Base-by-base conservation (phyloP, 2,888 invertebrate genomes). In the Pomacea canaliculata region DNA sequence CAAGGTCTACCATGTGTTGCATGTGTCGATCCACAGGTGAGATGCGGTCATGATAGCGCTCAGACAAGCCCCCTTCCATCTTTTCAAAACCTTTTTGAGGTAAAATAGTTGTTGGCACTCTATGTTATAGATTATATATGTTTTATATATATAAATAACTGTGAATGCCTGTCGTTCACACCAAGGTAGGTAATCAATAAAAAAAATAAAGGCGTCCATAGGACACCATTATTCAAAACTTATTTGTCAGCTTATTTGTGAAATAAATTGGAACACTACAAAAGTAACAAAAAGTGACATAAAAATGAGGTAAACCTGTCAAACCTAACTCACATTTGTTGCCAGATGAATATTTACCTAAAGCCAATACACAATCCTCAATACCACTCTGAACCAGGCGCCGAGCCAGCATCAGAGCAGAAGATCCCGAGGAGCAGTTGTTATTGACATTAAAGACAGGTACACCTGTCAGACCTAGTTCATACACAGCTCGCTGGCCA, bases 401-500 rank as follows among this genome's bases (percentile, higher is more conserved):
- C 5, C 85, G 71, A 16, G 88, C 88, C 80, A 88, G 78, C 86
- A 87, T 86, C 18, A 88, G 80, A 4, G 87, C 88, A 70, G 84
- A 83, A 16, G 88, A 88, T 4, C 87, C 88, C 5, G 88, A 87
- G 13, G 88, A 87, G 68, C 88, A 89, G 79, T 87, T 87, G 80
- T 89, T 89, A 77, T 89, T 89, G 68, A 87, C 87, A 80, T 89
- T 88, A 78, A 84, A 88, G 12, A 89, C 84, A 19, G 88, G 88
- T 62, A 89, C 82, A 51, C 88, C 88, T 59, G 84, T 86, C 94
- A 98, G 94, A 76, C 98, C 98, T 60, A 98, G 93, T 90, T 96
- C 95, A 91, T 99, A 99, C 8, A 98, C 92, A 0, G 97, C 97
- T 82, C 98, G 93, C 92, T 99, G 99, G 0, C 89, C 89, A 80